Percentiles rank a stretch among this genome's conserved stretches.
phyloP scores from a whole-genome alignment of 2,797 vertebrate genomes.

The Hydrophis major region DNA sequence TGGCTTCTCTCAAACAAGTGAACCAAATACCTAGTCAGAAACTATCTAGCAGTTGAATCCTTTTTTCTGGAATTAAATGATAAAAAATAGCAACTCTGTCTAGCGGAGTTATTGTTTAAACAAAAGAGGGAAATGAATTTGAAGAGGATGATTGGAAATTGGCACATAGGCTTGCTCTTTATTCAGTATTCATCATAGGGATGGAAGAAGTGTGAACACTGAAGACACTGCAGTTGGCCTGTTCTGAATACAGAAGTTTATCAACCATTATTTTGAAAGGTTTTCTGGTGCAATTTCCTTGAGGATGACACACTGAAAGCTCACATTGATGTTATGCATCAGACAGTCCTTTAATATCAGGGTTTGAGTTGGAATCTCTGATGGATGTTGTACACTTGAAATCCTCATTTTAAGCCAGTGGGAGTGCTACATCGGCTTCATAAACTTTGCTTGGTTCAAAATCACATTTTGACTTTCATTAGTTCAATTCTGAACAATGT shows the following conservation, averaged over 20 bases:
- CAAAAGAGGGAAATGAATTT: background rate
- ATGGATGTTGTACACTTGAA: background rate
- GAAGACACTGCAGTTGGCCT: background rate
- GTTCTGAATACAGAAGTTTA: background rate
- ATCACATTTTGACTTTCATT: constrained; percentile 39
- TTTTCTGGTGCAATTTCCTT: background rate
- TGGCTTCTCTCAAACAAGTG: background rate
- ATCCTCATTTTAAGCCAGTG: background rate
- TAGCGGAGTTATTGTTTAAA: background rate
- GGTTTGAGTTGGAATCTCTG: background rate
- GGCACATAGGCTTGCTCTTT: background rate
- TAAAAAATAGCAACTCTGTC: background rate
- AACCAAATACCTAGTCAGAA: background rate
- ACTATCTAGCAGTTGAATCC: background rate
- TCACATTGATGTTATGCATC: background rate
- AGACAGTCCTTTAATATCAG: background rate
- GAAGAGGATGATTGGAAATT: background rate
- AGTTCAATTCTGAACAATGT: constrained; percentile 33
- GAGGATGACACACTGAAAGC: background rate
- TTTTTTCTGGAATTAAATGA: background rate
- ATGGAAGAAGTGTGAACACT: background rate
- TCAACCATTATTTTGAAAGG: background rate
- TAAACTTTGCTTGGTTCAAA: constrained; percentile 27
- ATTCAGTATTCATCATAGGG: background rate
- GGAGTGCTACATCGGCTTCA: background rate